Evolutionary conservation across 35 echinoderm and acorn worm species (phyloP).

Genomic region (Heliocidaris tuberculata): DNA sequence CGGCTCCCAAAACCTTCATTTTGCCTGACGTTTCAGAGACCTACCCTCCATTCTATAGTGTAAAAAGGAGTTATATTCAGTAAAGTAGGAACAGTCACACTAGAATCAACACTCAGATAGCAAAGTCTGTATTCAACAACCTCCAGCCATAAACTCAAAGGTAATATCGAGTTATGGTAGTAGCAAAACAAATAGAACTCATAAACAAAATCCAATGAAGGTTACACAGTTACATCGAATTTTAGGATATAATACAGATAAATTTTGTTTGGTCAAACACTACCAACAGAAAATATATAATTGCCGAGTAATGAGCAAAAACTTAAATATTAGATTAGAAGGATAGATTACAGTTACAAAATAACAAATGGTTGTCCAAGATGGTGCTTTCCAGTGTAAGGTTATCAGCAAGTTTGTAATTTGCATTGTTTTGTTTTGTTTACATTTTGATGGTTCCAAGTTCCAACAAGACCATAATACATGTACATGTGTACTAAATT

Average conservation of each 20-base stretch:
- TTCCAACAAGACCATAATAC: too few species aligned
- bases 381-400: too few species aligned
- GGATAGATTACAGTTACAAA: too few species aligned
- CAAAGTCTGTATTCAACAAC: neutral
- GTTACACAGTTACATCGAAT: neutral
- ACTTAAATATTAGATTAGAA: too few species aligned
- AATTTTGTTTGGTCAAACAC: neutral
- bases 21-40: neutral
- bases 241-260: neutral
- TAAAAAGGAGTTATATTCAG: neutral
- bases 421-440: too few species aligned
- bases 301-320: too few species aligned
- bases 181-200: neutral
- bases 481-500: too few species aligned
- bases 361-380: too few species aligned
- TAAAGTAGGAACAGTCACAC: neutral
- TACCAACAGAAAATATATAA: too few species aligned
- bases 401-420: too few species aligned
- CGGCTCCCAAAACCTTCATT: neutral
- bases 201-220: neutral
- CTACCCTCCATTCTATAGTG: neutral
- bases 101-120: neutral
- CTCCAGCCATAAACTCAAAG: neutral
- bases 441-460: too few species aligned
- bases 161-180: neutral